A percentile compares a stretch with the other conserved stretches of the same genome.
These are phyloP conservation scores for Thumatha senex DNA, from an alignment of 2,888 invertebrate species.

Conservation along the genomic window DNA sequence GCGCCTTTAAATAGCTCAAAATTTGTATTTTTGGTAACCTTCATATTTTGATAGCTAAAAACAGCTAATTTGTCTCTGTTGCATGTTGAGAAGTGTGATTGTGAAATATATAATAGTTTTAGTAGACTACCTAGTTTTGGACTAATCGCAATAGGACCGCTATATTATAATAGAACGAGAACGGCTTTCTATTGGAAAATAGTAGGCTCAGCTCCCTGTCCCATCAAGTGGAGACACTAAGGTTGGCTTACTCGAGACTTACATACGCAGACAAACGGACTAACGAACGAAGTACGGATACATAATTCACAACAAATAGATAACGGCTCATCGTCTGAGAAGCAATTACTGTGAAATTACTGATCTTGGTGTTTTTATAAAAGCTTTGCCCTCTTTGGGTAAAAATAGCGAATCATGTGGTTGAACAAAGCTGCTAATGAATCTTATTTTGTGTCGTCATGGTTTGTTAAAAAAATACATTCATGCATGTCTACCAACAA, in stretches of 20 bases:
- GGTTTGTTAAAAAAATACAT: no score
- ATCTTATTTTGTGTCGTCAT: background rate
- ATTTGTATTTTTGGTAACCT: no score
- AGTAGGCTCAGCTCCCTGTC: conserved; percentile 47
- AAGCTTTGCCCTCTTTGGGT: background rate
- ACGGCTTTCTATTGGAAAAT: no score
- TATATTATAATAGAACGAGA: no score
- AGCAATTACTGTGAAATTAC: background rate
- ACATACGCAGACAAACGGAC: conserved; percentile 11
- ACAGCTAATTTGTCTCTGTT: no score
- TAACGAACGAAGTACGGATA: conserved; percentile 36
- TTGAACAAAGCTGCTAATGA: background rate
- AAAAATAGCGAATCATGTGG: background rate
- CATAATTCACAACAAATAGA: conserved; percentile 35
- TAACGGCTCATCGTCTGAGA: conserved; percentile 30
- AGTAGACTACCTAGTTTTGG: no score
- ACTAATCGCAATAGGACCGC: no score
- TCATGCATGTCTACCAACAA: no score
- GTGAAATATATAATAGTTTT: no score
- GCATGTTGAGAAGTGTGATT: no score
- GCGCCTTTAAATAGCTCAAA: no score
- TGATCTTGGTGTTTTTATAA: background rate
- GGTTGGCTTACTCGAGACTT: conserved; percentile 20
- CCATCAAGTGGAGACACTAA: conserved; percentile 40
- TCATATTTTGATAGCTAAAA: no score